phyloP scores from a whole-genome alignment of 2,888 invertebrate species.

The Artemia sinica region DNA sequence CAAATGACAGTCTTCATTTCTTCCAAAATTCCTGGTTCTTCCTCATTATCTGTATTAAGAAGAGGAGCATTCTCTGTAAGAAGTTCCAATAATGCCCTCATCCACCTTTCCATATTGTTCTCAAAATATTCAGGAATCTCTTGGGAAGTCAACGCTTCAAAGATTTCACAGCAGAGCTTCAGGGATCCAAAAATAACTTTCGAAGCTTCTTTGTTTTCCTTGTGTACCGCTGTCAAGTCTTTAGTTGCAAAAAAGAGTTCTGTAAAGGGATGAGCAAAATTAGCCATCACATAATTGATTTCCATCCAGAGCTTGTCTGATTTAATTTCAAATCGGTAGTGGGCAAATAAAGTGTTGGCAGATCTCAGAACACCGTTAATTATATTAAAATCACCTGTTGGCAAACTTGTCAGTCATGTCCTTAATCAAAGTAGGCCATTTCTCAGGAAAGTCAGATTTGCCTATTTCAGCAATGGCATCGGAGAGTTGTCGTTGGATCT shows the following conservation, averaged over 20 bases:
- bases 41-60: conserved; percentile 54
- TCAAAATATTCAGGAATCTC: conserved; percentile 98
- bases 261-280: conserved; percentile 81
- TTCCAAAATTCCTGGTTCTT: conserved; percentile 72
- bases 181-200: conserved; percentile 75
- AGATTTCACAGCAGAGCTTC: conserved; percentile 76
- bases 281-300: conserved; percentile 85
- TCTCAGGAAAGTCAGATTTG: conserved; percentile 82
- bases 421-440: conserved; percentile 82
- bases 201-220: conserved; percentile 58
- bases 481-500: conserved; percentile 80
- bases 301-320: conserved; percentile 87
- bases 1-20: conserved; percentile 87
- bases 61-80: conserved; percentile 58
- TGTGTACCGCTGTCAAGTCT: conserved; percentile 56
- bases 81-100: conserved; percentile 69
- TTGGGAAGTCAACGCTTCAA: conserved; percentile 90
- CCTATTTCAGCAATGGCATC: conserved; percentile 92
- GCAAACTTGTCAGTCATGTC: conserved; percentile 85
- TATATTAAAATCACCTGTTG: conserved; percentile 61
- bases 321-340: conserved; percentile 87
- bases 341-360: conserved; percentile 87
- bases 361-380: conserved; percentile 88
- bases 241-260: conserved; percentile 73
- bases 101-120: conserved; percentile 90